Conservation (phyloP, 2,113 vertebrate species). For the Himantopus leucocephalus region DNA sequence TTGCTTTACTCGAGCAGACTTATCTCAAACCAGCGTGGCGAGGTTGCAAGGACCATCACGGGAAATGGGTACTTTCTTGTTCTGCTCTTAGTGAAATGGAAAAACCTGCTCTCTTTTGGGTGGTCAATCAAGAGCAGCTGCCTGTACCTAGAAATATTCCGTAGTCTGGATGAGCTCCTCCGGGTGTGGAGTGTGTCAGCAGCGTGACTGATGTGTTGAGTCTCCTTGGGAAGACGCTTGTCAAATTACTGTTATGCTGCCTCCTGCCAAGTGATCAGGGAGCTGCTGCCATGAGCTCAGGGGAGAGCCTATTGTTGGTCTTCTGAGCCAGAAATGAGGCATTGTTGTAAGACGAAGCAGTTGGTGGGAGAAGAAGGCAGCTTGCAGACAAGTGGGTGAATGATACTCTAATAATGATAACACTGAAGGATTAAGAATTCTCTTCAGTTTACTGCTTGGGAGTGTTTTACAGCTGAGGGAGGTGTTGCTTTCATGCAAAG, state of each 20-base stretch:
- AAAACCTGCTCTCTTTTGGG: background rate
- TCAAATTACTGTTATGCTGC: conserved; percentile 66
- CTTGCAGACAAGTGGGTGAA: conserved; percentile 61
- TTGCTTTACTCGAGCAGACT: background rate
- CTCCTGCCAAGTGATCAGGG: conserved; percentile 57
- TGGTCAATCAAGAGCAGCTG: background rate
- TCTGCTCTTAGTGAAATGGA: background rate
- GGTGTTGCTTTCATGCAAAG: background rate
- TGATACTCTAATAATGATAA: conserved; percentile 44
- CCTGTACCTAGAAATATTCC: background rate
- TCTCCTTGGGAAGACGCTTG: conserved; percentile 22
- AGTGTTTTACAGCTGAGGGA: background rate
- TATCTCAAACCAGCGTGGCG: background rate
- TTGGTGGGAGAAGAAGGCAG: conserved; percentile 29
- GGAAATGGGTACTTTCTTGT: background rate
- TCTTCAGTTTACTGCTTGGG: background rate
- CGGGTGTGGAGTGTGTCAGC: conserved; percentile 18
- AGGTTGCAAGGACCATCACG: background rate
- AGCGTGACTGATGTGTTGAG: conserved; percentile 67
- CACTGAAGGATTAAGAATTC: background rate
- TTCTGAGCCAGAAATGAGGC: conserved; percentile 37
- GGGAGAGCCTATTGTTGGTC: conserved; percentile 61
- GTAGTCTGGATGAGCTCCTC: background rate
- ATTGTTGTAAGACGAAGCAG: conserved; percentile 9
- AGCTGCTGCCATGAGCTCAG: conserved; percentile 50